Evolutionary conservation across 2,113 vertebrate genomes (phyloP).

Genomic region (Motacilla tschutschensis): DNA sequence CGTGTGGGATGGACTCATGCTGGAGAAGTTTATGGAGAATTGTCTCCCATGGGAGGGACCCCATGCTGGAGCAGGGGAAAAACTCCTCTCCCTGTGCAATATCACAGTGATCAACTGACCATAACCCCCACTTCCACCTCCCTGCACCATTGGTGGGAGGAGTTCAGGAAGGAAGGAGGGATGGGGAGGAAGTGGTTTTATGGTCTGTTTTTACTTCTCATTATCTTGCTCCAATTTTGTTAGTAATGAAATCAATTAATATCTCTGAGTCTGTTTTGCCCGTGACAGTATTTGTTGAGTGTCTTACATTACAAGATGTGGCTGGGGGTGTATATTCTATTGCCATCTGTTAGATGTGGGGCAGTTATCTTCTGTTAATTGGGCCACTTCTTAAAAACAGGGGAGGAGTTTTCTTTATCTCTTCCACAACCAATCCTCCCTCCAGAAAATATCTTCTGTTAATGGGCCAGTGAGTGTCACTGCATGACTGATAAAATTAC

Average conservation of each 20-base stretch:
- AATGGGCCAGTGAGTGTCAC: not conserved
- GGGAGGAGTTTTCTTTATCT: not conserved
- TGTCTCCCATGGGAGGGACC: not conserved
- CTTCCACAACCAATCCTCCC: not conserved
- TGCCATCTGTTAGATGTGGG: too few relatives aligned
- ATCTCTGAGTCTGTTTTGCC: not conserved
- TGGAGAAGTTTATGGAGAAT: not conserved
- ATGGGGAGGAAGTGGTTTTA: not conserved
- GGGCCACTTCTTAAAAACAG: too few relatives aligned
- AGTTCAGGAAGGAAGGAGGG: not conserved
- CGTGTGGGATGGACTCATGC: not conserved
- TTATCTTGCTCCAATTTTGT: not conserved
- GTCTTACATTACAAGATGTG: too few relatives aligned
- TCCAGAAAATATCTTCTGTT: not conserved
- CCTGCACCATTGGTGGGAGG: not conserved
- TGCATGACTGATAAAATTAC: not conserved
- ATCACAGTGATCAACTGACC: not conserved
- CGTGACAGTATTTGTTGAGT: not conserved
- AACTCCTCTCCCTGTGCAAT: not conserved
- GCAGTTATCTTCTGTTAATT: too few relatives aligned
- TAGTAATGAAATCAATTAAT: not conserved
- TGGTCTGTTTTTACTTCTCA: not conserved
- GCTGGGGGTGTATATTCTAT: too few relatives aligned
- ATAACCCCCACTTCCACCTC: not conserved
- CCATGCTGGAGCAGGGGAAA: not conserved